Conservation (phyloP, 2,797 vertebrate genomes). For the Coranthus polyacanthus region DNA sequence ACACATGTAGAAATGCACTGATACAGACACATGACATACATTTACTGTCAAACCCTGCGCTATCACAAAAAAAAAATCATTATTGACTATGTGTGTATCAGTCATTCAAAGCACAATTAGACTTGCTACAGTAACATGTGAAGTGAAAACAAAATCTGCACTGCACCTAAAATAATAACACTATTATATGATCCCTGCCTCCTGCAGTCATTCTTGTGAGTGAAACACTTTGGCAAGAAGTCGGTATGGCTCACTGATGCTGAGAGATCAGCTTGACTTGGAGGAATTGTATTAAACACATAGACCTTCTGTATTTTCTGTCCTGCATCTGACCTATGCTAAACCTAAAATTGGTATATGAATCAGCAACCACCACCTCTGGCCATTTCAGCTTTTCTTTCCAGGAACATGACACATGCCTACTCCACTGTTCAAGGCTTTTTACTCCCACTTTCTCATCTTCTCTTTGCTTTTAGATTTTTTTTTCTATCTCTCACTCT, state of each 20-base stretch:
- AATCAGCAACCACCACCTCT: constrained; percentile 65
- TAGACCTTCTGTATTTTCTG: constrained; percentile 12
- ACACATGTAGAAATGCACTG: constrained; percentile 85
- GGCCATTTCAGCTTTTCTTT: constrained; percentile 57
- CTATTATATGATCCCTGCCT: constrained; percentile 16
- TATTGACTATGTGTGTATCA: constrained; percentile 36
- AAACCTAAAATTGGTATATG: constrained; percentile 22
- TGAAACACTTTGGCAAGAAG: constrained; percentile 32
- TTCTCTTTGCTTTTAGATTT: constrained; percentile 13
- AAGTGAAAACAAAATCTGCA: constrained; percentile 8
- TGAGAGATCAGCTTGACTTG: constrained; percentile 49
- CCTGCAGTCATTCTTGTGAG: constrained; percentile 19
- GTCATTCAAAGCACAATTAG: constrained; percentile 26
- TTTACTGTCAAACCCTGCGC: constrained; percentile 68
- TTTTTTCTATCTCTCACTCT: background rate
- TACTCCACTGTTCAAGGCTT: constrained; percentile 52
- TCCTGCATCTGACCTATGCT: constrained; percentile 36
- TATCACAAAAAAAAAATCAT: constrained; percentile 48
- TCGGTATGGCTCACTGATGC: constrained; percentile 56
- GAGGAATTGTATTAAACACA: constrained; percentile 12
- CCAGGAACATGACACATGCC: constrained; percentile 57
- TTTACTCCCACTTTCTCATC: constrained; percentile 22
- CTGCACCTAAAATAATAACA: constrained; percentile 6
- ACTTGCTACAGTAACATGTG: constrained; percentile 11
- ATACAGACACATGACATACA: constrained; percentile 79